These are phyloP conservation scores for Homalodisca vitripennis DNA, from an alignment of 1,140 invertebrate genomes.

Conservation along the genomic window DNA sequence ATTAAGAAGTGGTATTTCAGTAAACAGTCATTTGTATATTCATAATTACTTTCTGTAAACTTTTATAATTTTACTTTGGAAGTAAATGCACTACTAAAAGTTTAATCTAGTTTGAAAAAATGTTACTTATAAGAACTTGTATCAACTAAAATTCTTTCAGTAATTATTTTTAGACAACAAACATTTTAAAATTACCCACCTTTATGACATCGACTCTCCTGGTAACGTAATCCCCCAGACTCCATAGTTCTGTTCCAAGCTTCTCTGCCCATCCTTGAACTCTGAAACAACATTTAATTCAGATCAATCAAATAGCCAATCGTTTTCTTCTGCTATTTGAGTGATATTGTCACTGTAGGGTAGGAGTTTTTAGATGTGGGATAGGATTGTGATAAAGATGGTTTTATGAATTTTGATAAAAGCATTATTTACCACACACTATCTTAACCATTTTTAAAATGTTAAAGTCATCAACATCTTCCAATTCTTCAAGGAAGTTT, in stretches of 20 bases:
- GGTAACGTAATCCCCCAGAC: slow-evolving; percentile 69
- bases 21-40: neutral
- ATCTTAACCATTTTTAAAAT: no score
- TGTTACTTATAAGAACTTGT: neutral
- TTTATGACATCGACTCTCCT: slow-evolving; percentile 67
- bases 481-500: no score
- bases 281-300: slow-evolving; percentile 51
- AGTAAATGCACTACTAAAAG: neutral
- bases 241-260: slow-evolving; percentile 66
- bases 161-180: no score
- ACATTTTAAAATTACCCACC: slow-evolving; percentile 48
- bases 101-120: neutral
- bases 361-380: no score
- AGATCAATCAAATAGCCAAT: no score
- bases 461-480: no score
- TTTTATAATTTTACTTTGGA: neutral
- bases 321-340: no score
- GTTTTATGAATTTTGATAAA: no score
- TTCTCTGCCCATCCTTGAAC: slow-evolving; percentile 70
- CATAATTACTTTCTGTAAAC: neutral
- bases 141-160: neutral
- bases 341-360: no score
- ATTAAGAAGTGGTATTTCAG: no score
- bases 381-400: no score
- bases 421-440: no score